Percentiles rank a stretch among this genome's conserved stretches.
Conservation (phyloP, 64 coral and sea anemone species). For the Porites lutea region DNA sequence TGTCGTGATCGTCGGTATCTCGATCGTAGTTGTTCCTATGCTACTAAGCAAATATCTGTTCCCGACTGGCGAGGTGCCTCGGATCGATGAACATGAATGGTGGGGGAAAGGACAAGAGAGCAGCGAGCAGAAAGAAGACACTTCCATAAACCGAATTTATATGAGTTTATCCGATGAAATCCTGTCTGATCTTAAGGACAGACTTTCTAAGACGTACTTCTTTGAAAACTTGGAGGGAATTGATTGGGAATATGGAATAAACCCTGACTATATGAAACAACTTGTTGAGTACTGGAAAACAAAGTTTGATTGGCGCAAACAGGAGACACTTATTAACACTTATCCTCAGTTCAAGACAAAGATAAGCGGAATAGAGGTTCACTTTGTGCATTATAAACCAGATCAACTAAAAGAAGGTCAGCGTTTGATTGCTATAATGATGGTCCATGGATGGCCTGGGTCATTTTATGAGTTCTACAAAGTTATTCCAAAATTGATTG, state of each 20-base stretch:
- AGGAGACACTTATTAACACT: conserved; percentile 79
- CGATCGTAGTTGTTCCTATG: conserved; percentile 8
- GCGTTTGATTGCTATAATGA: conserved; percentile 78
- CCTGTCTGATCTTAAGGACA: conserved; percentile 66
- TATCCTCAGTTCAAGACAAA: conserved; percentile 73
- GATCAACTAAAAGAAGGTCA: conserved; percentile 47
- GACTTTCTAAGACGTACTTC: conserved; percentile 75
- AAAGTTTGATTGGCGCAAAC: conserved; percentile 84
- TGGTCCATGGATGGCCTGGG: conserved; percentile 98
- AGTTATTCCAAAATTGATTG: conserved; percentile 66
- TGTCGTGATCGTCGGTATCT: conserved; percentile 3
- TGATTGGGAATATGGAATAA: conserved; percentile 88
- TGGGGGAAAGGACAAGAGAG: conserved; percentile 64
- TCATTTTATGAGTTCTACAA: conserved; percentile 98
- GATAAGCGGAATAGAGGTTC: conserved; percentile 84
- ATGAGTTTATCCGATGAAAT: conserved; percentile 54
- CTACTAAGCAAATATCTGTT: background rate
- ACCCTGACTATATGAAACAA: conserved; percentile 66
- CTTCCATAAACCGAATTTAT: conserved; percentile 40
- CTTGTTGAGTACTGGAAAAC: conserved; percentile 87
- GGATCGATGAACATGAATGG: conserved; percentile 54
- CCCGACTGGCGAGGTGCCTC: background rate
- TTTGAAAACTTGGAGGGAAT: conserved; percentile 77
- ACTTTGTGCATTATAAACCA: conserved; percentile 87
- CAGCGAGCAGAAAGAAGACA: conserved; percentile 14